Conservation (phyloP, 30 jellyfish, hydroid and myxozoan species). For the Aurelia aurita complex sp. Pacific region DNA sequence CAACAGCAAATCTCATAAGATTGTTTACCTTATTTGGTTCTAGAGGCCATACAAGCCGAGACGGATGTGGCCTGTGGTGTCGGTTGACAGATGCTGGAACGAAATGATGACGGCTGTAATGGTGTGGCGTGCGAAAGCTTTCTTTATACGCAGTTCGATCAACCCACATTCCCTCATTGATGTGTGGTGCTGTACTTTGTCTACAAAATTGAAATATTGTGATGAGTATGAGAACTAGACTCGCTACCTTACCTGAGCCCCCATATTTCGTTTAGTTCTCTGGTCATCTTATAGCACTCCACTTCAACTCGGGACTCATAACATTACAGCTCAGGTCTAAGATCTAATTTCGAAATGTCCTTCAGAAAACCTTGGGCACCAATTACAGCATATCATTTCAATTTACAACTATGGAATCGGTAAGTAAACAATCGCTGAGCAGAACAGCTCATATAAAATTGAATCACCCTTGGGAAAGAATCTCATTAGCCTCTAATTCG, state of each 20-base stretch:
- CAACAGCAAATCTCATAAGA: too few relatives aligned
- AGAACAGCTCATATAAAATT: too few relatives aligned
- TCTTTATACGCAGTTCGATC: slow-evolving; percentile 73
- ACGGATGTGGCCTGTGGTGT: slow-evolving; percentile 86
- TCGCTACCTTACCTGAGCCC: neutral
- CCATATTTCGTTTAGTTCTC: neutral
- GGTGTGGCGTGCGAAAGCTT: slow-evolving; percentile 75
- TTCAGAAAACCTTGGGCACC: too few relatives aligned
- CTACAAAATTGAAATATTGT: slow-evolving; percentile 15
- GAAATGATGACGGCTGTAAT: slow-evolving; percentile 73
- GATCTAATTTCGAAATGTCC: too few relatives aligned
- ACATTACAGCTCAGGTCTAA: neutral
- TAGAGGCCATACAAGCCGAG: slow-evolving; percentile 79
- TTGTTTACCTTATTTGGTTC: slow-evolving; percentile 81
- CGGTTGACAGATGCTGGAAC: slow-evolving; percentile 75
- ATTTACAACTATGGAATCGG: too few relatives aligned
- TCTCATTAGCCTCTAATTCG: too few relatives aligned
- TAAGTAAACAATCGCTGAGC: too few relatives aligned
- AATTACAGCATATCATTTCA: too few relatives aligned
- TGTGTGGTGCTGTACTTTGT: slow-evolving; percentile 82
- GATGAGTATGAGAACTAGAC: neutral
- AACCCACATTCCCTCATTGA: slow-evolving; percentile 67
- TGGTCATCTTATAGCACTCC: neutral
- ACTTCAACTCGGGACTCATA: neutral
- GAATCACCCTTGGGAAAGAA: too few relatives aligned